Evolutionary conservation across 2,113 vertebrate genomes (phyloP).

Genomic region (Corvus cornix): DNA sequence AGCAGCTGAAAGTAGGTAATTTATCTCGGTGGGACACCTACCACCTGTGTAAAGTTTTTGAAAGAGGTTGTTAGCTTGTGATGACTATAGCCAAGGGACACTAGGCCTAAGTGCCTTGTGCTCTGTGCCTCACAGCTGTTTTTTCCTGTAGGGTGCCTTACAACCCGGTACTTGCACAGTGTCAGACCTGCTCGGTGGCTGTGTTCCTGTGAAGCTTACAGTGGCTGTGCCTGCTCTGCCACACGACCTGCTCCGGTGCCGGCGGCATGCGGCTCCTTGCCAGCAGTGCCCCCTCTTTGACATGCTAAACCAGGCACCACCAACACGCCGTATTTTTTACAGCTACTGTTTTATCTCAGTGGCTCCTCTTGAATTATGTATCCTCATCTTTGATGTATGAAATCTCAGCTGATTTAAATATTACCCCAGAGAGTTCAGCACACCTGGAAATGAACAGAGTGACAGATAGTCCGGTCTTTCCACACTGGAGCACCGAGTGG

Average conservation of each 20-base stretch:
- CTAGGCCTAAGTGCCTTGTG: neutral
- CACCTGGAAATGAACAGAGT: slow-evolving; percentile 31
- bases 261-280: rapidly evolving
- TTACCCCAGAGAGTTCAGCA: slow-evolving; percentile 41
- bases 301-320: slow-evolving; percentile 25
- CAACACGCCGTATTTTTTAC: neutral
- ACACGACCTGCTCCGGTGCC: neutral
- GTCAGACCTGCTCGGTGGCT: neutral
- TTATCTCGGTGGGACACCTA: slow-evolving; percentile 27
- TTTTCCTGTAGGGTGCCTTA: slow-evolving; percentile 16
- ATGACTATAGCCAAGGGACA: slow-evolving; percentile 13
- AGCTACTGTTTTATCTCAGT: slow-evolving; percentile 46
- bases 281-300: neutral
- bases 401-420: slow-evolving; percentile 64
- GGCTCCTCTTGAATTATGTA: slow-evolving; percentile 58
- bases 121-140: neutral
- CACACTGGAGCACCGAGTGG: rapidly evolving
- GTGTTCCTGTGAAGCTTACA: neutral
- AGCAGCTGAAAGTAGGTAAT: slow-evolving; percentile 42
- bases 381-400: slow-evolving; percentile 60
- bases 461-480: neutral
- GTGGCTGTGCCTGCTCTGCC: neutral
- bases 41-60: slow-evolving; percentile 37
- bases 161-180: neutral
- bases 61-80: neutral